Base-by-base conservation (phyloP, 1,140 invertebrate genomes). In the Neodiprion pinetum region DNA sequence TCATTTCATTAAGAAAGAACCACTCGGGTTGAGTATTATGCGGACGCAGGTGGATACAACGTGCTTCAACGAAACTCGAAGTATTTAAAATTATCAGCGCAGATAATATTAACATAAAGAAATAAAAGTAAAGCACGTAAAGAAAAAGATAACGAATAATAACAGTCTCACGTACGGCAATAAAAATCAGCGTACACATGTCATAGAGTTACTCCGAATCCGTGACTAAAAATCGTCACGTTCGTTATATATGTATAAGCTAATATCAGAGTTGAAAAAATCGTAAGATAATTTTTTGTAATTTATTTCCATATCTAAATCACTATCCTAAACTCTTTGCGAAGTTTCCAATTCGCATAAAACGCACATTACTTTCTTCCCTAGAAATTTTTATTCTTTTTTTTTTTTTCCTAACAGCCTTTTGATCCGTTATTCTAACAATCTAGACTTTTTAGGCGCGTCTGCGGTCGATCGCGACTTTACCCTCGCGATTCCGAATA, bases 271-370 rank as follows among this genome's bases (percentile, higher is more conserved):
- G 11, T 12, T 9, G 53, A 61, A 61, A 61, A 61, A 61, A 14
- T 61, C 8, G 53, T 12, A 5, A 61, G 4, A 61, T 61, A 17
- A 61, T 61, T 61, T 61, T 61, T 61, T 61, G n/a, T 61, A 61
- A 61, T 61, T 61, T 61, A 61, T 61, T 61, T 9, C 53, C 53
- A 61, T 61, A 61, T 61, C 53, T 61, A 61, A 61, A 61, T 61
- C n/a, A 14, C 8, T 61, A 61, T 61, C 53, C 53, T 61, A 61
- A 61, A 61, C 53, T 61, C 53, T 12, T 61, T 17, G 11, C 53
- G 9, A 17, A 61, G 53, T 61, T 61, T 61, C 53, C 53, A 61
- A 17, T 61, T 61, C n/a, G 53, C n/a, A 7, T 61, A 4, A 61
- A 61, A 61, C 5, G 11, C 53, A 61, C 8, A 61, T 61, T 61